Evolutionary conservation across 2,888 invertebrate genomes (phyloP), one percentile per base, ranked within the genome.

Genomic region (Aphelenchoides bicaudatus): DNA sequence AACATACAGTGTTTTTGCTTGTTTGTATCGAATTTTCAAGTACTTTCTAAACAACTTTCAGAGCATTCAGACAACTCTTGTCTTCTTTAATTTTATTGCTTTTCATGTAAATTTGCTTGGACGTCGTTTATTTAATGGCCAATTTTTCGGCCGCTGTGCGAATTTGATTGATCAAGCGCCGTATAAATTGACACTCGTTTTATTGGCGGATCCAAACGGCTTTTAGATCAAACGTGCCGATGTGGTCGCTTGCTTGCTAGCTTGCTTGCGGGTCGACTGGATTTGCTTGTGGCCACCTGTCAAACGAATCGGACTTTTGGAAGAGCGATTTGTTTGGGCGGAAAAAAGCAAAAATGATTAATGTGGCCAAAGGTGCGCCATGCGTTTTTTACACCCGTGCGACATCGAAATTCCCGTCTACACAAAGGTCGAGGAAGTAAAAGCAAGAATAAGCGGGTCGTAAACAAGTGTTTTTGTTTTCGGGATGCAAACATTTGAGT

Each of bases 341-440:
- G 52, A 39, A 37, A 39, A 31, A 25, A 51, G 52, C 16, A 51
- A 51, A 51, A 51, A 51, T 51, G 52, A 51, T 38, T 37, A 34
- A 51, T 51, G 52, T 13, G 23, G 49, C 49, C 19, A 43, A 25
- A 43, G 25, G 23, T 8, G 34, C 10, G n/a, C 10, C 6, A 21
- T 10, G 25, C 43, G 43, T 21, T n/a, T 25, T 43, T n/a, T 19
- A n/a, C 10, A 25, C 43, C 25, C 43, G 6, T 10, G 21, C 43
- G 43, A n/a, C 43, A 43, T 19, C 43, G 25, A 34, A 34, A 34
- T 16, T 13, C 13, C 23, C 23, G 23, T 19, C 10, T 21, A 6
- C 21, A 8, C 10, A n/a, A 25, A 19, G 8, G 10, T n/a, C 21
- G 25, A 43, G 21, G 43, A 10, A n/a, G 23, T 10, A 43, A n/a